These are phyloP conservation scores for Microplitis mediator DNA, from an alignment of 1,140 invertebrate species.

Conservation along the genomic window DNA sequence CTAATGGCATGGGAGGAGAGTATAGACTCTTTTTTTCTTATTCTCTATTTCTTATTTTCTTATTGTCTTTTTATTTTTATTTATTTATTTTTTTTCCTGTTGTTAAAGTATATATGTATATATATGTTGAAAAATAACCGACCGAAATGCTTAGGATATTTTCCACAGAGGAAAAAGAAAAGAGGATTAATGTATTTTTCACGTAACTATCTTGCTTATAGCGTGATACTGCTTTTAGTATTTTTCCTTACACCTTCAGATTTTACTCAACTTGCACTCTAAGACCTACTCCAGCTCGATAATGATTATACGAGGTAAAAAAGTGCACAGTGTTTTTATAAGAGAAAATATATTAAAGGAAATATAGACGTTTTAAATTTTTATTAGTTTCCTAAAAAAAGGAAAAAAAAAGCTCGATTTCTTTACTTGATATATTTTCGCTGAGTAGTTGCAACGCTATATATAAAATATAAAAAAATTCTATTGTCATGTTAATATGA, in stretches of 20 bases:
- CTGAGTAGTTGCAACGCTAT: background rate
- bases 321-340: background rate
- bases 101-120: background rate
- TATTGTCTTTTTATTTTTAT: slow-evolving; percentile 15
- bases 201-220: slow-evolving; percentile 11
- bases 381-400: background rate
- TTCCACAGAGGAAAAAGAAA: slow-evolving; percentile 32
- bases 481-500: slow-evolving; percentile 7
- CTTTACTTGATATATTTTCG: background rate
- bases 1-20: slow-evolving; percentile 46
- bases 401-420: background rate
- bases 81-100: slow-evolving; percentile 17
- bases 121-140: background rate
- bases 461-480: background rate
- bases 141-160: slow-evolving; percentile 36
- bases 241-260: background rate
- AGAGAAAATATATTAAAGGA: no score
- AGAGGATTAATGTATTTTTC: slow-evolving; percentile 39
- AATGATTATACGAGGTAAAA: background rate
- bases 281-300: background rate
- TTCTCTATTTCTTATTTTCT: slow-evolving; percentile 5
- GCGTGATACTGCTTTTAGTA: background rate
- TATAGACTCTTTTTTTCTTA: background rate
- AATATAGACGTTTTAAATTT: no score
- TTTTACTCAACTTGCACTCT: background rate